Base-by-base conservation (phyloP, 1,140 invertebrate genomes). In the Drosophila setifemur region DNA sequence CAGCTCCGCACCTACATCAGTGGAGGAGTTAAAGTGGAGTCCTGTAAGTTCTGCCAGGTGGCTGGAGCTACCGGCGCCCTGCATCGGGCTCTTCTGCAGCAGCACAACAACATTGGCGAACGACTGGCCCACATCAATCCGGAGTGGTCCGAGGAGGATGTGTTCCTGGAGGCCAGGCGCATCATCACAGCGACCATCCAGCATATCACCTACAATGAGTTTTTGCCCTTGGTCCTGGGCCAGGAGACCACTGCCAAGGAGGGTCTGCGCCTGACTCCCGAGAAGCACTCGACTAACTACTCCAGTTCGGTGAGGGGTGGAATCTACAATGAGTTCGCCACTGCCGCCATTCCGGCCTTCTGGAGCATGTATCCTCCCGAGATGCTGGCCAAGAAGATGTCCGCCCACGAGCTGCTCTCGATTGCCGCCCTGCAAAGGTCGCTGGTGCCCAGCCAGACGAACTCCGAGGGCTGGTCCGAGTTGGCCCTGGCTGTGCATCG, bases 161-260 rank as follows among this genome's bases (percentile, higher is more conserved):
- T 97, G 0, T 97, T 96, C 90, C 91, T 95, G 57, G 97, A 98
- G 90, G 93, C 95, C 11, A 91, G 94, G 79, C 91, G 95, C 73
- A 95, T 97, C 25, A 92, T 98, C 2, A 93, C 93, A 3, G 95
- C 96, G 4, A 90, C 94, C 87, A 92, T 97, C n/a, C 96, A 98
- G 78, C 96, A 97, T 53, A 94, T 98, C 25, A 96, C 96, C 0
- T 95, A 96, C 88, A 96, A 95, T 60, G 96, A 97, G 88, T 97
- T 95, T 90, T 90, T 97, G 21, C 96, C 96, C 0, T 93, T 95
- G 26, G 92, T 97, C 2, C 78, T 98, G 4, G 95, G 96, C 28
- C 88, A 89, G 55, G 86, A 90, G 54, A 90, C 86, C 1, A 89
- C 81, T 2, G 83, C 86, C 26, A 87, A 85, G 49, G 88, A 86